phyloP scores from a whole-genome alignment of 53 echinoderm and acorn worm genomes.

The Apostichopus leukothele region DNA sequence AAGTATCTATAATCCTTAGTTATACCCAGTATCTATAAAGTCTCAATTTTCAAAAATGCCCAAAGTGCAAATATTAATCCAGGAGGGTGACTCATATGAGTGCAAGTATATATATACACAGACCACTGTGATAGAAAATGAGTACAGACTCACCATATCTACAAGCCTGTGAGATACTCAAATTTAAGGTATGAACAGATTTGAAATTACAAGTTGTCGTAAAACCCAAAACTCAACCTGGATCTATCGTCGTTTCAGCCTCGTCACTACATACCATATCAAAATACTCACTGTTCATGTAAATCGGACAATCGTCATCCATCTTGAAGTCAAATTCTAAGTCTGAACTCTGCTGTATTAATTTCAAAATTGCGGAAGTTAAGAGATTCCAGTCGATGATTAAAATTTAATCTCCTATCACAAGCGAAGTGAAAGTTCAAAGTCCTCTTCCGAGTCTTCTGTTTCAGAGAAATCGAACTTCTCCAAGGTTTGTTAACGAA shows the following conservation, averaged over 20 bases:
- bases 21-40: too few relatives aligned
- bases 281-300: background rate
- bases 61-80: too few relatives aligned
- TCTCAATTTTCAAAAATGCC: too few relatives aligned
- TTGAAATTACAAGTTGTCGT: background rate
- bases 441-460: background rate
- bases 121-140: background rate
- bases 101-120: background rate
- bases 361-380: background rate
- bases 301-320: background rate
- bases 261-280: background rate
- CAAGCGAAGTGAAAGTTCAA: too few relatives aligned
- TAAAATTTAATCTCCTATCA: too few relatives aligned
- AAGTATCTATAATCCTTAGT: too few relatives aligned
- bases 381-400: background rate
- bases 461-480: background rate
- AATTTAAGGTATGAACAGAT: background rate
- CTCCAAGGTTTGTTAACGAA: background rate
- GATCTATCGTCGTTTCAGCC: background rate
- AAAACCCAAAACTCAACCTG: background rate
- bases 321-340: background rate
- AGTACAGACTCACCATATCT: background rate
- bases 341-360: background rate
- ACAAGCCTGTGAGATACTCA: background rate
- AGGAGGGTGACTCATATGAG: background rate